Conservation (phyloP, 2,797 vertebrate genomes). For the Melanitta fusca region DNA sequence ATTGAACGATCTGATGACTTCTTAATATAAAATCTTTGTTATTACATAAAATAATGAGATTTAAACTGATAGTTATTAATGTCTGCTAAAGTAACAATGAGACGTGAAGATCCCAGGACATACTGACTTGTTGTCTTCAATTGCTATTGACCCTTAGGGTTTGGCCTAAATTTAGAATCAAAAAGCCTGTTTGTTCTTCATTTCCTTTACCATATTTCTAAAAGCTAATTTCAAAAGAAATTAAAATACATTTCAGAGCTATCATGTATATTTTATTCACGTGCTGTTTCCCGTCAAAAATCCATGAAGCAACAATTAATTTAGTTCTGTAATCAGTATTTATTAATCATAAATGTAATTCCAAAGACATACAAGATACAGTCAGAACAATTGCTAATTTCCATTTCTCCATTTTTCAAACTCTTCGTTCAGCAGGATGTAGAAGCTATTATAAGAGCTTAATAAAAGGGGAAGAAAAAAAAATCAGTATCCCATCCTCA, state of each 20-base stretch:
- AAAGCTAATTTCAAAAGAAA: neutral
- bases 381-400: neutral
- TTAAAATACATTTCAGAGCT: neutral
- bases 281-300: neutral
- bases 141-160: neutral
- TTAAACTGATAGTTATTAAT: neutral
- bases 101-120: neutral
- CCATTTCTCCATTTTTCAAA: neutral
- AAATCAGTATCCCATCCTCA: accelerated
- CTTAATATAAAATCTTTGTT: neutral
- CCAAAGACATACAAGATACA: neutral
- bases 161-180: neutral
- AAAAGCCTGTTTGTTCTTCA: neutral
- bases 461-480: neutral
- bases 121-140: neutral
- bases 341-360: neutral
- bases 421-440: neutral
- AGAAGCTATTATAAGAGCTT: neutral
- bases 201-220: neutral
- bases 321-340: neutral
- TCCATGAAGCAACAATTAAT: neutral
- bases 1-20: neutral
- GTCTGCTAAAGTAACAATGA: neutral
- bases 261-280: neutral
- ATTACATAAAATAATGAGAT: neutral